Evolutionary conservation across 2,797 vertebrate species (phyloP).

Genomic region (Tangara arthus): DNA sequence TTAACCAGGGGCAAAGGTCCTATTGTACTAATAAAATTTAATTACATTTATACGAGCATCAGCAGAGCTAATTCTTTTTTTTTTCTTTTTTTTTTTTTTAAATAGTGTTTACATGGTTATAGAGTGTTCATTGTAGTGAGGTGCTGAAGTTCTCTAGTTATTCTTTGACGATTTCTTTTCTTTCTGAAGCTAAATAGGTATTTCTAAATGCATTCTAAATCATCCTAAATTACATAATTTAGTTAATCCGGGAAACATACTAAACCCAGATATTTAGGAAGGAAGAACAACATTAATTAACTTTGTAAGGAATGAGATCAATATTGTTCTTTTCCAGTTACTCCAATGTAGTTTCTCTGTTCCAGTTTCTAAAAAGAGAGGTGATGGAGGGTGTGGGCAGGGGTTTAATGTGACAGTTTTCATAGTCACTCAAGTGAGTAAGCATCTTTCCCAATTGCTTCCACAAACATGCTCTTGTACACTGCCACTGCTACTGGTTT

Average conservation of each 20-base stretch:
- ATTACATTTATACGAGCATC: not conserved
- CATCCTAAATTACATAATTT: not conserved
- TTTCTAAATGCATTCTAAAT: not conserved
- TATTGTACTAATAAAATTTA: slow-evolving; percentile 3
- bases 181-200: not conserved
- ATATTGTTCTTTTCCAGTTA: not conserved
- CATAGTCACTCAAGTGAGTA: not conserved
- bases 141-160: not conserved
- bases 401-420: not conserved
- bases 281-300: not conserved
- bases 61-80: not conserved
- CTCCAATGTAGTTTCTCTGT: not conserved
- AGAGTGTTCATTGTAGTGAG: not conserved
- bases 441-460: not conserved
- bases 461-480: not conserved
- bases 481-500: not conserved
- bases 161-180: not conserved
- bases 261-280: not conserved
- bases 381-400: not conserved
- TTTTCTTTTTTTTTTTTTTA: not conserved
- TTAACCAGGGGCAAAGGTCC: not conserved
- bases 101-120: not conserved
- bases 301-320: not conserved
- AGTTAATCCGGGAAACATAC: not conserved
- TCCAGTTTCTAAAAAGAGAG: not conserved